Percentiles rank a stretch among this genome's conserved stretches.
Conservation (phyloP, 2,113 vertebrate genomes). For the Crotalus viridis region DNA sequence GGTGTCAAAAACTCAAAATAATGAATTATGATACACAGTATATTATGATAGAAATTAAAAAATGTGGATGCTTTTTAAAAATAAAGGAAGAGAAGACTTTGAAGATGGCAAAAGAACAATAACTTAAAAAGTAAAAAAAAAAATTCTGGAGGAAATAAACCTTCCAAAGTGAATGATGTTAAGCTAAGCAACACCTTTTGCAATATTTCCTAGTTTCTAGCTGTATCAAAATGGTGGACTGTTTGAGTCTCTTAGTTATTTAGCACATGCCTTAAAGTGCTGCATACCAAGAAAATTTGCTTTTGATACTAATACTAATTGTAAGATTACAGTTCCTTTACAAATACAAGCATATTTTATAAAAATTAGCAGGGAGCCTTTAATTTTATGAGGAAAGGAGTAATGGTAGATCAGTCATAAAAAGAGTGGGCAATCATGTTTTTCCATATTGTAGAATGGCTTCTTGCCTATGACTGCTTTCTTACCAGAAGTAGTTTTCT, state of each 20-base stretch:
- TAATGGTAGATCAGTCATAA: neutral
- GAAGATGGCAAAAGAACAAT: neutral
- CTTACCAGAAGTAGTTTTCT: neutral
- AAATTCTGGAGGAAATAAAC: no score
- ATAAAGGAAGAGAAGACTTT: neutral
- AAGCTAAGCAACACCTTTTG: neutral
- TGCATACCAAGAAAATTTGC: neutral
- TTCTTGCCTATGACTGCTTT: neutral
- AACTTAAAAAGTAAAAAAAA: neutral
- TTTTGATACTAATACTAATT: neutral
- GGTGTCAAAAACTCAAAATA: neutral
- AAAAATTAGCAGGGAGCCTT: neutral
- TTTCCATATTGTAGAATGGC: neutral
- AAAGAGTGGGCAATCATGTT: neutral
- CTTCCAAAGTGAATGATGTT: neutral
- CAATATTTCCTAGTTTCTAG: neutral
- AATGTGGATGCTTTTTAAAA: neutral
- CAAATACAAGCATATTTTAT: neutral
- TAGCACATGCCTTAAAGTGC: neutral
- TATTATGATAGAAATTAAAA: neutral
- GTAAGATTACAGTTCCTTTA: neutral
- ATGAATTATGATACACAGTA: neutral
- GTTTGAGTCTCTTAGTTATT: neutral
- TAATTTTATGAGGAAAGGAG: neutral
- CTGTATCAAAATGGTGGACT: neutral